phyloP scores from a whole-genome alignment of 2,113 vertebrate species.

The Lepus timidus region DNA sequence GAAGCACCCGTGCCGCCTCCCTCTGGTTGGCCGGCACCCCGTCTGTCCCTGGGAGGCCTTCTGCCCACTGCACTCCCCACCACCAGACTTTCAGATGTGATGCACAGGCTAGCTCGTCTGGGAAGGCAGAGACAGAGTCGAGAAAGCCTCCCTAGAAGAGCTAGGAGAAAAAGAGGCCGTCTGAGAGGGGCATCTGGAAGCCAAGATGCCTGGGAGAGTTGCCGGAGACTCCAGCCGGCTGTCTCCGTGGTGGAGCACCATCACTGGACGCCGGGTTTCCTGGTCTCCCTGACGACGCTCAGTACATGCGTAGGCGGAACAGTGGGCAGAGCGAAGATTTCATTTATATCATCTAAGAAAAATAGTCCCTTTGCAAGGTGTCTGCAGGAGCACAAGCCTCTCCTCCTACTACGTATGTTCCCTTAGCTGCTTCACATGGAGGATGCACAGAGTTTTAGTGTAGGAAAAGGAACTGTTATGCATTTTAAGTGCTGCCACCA shows the following conservation, averaged over 20 bases:
- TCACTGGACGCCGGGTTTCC: conserved; percentile 86
- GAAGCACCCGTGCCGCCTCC: background rate
- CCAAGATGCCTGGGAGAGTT: conserved; percentile 77
- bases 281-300: conserved; percentile 91
- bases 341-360: conserved; percentile 91
- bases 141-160: conserved; percentile 68
- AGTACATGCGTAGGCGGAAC: conserved; percentile 90
- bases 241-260: conserved; percentile 83
- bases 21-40: background rate
- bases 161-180: conserved; percentile 61
- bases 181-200: conserved; percentile 81
- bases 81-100: conserved; percentile 30
- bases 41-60: background rate
- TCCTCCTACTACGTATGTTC: conserved; percentile 79
- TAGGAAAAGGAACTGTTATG: background rate
- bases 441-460: background rate
- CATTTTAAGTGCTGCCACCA: background rate
- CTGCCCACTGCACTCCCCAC: conserved; percentile 55
- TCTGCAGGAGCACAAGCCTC: conserved; percentile 84
- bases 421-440: conserved; percentile 78
- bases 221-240: conserved; percentile 79
- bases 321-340: conserved; percentile 91
- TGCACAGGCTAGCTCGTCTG: background rate
- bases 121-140: conserved; percentile 46
- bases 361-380: conserved; percentile 89